Evolutionary conservation across 2,888 invertebrate genomes (phyloP).

Genomic region (Apodemia zela): DNA sequence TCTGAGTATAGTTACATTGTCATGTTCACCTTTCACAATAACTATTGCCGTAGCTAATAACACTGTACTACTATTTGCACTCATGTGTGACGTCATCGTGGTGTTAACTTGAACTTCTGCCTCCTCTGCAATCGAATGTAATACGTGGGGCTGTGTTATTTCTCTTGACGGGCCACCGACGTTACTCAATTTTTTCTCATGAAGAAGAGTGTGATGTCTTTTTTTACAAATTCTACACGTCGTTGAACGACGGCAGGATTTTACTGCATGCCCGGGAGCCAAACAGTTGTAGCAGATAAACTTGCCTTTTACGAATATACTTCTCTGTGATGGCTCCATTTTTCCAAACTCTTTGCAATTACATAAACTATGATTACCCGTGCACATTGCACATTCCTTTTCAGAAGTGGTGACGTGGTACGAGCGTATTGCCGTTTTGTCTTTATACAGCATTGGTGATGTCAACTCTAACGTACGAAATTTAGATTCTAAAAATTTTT

Average conservation of each 20-base stretch:
- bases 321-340: too few relatives aligned
- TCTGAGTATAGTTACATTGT: background rate
- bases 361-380: too few relatives aligned
- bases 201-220: background rate
- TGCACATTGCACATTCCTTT: too few relatives aligned
- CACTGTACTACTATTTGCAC: background rate
- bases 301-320: too few relatives aligned
- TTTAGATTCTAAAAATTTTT: too few relatives aligned
- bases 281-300: too few relatives aligned
- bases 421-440: too few relatives aligned
- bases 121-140: too few relatives aligned
- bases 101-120: background rate
- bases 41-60: background rate
- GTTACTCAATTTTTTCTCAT: background rate
- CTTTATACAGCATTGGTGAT: too few relatives aligned
- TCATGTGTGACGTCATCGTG: background rate
- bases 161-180: background rate
- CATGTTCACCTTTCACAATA: background rate
- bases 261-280: background rate
- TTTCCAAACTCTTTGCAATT: too few relatives aligned
- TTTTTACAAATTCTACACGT: background rate
- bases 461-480: too few relatives aligned
- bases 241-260: background rate
- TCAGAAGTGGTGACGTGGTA: too few relatives aligned
- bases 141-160: background rate